A percentile compares a stretch with the other conserved stretches of the same genome.
Conservation (phyloP, 2,888 invertebrate genomes). For the Cheiracanthium punctorium region DNA sequence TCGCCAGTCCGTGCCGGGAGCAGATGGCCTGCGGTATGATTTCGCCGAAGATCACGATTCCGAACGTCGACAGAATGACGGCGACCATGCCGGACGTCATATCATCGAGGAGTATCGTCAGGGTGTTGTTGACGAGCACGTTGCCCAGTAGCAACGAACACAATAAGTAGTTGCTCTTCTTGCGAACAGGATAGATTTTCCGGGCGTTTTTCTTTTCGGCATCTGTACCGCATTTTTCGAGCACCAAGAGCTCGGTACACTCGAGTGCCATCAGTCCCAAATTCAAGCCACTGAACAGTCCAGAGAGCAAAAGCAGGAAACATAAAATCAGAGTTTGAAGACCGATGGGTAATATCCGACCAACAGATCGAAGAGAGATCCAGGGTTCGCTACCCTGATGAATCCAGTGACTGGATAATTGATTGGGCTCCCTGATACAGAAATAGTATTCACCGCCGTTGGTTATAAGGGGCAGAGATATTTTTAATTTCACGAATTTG, state of each 20-base stretch:
- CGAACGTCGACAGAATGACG: slow-evolving; percentile 76
- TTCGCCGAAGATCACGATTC: slow-evolving; percentile 78
- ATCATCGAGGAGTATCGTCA: slow-evolving; percentile 77
- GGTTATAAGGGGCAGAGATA: slow-evolving; percentile 26
- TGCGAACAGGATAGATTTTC: slow-evolving; percentile 91
- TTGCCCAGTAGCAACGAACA: slow-evolving; percentile 80
- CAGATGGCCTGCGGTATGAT: slow-evolving; percentile 80
- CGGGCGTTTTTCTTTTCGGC: slow-evolving; percentile 85
- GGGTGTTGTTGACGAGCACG: slow-evolving; percentile 77
- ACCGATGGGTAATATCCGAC: slow-evolving; percentile 86
- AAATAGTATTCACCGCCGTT: slow-evolving; percentile 28
- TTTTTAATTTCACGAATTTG: slow-evolving; percentile 18
- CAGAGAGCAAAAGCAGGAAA: slow-evolving; percentile 88
- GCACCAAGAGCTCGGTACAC: slow-evolving; percentile 94
- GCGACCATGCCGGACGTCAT: slow-evolving; percentile 76
- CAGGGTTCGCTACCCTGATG: slow-evolving; percentile 74
- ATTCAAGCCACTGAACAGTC: slow-evolving; percentile 97
- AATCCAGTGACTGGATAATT: slow-evolving; percentile 26
- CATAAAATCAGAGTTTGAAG: slow-evolving; percentile 74
- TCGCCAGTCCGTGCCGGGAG: slow-evolving; percentile 93
- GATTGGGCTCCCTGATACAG: slow-evolving; percentile 34
- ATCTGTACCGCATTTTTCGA: slow-evolving; percentile 90
- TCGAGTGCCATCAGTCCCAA: slow-evolving; percentile 97
- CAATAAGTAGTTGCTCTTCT: slow-evolving; percentile 94
- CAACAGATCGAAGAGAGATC: slow-evolving; percentile 79